These are phyloP conservation scores for Nettapus auritus DNA, from an alignment of 2,113 vertebrate species.

Conservation along the genomic window DNA sequence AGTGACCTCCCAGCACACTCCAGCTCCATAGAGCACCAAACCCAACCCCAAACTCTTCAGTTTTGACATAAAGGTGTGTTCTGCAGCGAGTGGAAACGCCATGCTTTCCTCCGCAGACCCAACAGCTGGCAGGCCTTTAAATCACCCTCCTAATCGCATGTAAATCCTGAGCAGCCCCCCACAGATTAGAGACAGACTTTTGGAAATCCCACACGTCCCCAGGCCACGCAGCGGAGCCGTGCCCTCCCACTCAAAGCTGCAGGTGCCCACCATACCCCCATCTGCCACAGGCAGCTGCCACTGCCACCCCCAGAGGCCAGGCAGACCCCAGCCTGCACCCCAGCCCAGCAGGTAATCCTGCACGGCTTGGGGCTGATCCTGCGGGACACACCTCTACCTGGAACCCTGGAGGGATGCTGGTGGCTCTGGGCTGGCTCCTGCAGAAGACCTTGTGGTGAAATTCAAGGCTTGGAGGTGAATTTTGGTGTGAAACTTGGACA, in stretches of 20 bases:
- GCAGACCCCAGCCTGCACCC: not conserved
- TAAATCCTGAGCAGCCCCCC: not conserved
- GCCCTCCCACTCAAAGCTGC: not conserved
- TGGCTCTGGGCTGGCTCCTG: rapidly evolving
- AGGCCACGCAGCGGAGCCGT: rapidly evolving
- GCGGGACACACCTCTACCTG: not conserved
- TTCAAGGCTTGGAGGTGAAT: not conserved
- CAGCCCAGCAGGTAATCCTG: not conserved
- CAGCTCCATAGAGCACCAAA: not conserved
- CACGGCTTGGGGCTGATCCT: not conserved
- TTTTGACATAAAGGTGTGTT: not conserved
- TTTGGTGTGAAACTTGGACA: not conserved
- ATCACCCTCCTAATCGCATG: not conserved
- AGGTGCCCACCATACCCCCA: not conserved
- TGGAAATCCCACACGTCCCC: not conserved
- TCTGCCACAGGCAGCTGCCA: not conserved
- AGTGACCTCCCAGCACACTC: not conserved
- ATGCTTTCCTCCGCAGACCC: not conserved
- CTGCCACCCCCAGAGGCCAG: not conserved
- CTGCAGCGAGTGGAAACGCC: not conserved
- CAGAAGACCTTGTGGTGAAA: not conserved
- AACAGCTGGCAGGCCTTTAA: slow-evolving; percentile 15
- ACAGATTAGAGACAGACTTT: not conserved
- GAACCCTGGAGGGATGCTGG: not conserved
- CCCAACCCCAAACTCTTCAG: not conserved